A percentile compares a stretch with the other conserved stretches of the same genome.
Evolutionary conservation across 2,888 invertebrate genomes (phyloP).

Genomic region (Xestia xanthographa): DNA sequence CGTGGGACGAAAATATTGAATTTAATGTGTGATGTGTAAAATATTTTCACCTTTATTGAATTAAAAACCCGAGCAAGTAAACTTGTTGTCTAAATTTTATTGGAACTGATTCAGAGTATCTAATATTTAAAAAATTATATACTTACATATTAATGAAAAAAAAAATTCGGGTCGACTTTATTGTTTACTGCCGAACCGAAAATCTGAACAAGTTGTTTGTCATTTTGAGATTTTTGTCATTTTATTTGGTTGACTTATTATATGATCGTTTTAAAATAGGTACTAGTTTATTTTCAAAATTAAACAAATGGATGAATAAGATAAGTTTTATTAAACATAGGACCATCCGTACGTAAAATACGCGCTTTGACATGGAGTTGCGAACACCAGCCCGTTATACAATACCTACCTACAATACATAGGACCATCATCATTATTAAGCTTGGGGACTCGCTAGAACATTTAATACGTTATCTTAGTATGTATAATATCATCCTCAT

Average conservation of each 20-base stretch:
- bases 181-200: neutral
- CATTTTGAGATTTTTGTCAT: neutral
- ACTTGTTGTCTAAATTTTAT: too few relatives aligned
- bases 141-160: too few relatives aligned
- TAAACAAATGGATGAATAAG: neutral
- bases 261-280: neutral
- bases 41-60: too few relatives aligned
- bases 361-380: too few relatives aligned
- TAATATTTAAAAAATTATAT: too few relatives aligned
- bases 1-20: neutral
- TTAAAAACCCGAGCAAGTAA: too few relatives aligned
- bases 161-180: neutral
- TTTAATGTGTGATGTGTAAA: too few relatives aligned
- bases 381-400: too few relatives aligned
- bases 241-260: conserved; percentile 26
- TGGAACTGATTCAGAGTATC: too few relatives aligned
- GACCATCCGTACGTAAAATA: too few relatives aligned
- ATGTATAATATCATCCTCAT: neutral
- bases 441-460: neutral
- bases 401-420: too few relatives aligned
- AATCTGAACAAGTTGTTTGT: neutral
- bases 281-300: conserved; percentile 6
- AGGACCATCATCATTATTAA: too few relatives aligned
- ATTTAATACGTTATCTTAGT: neutral
- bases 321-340: neutral